These are phyloP conservation scores for Heteractis magnifica DNA, from an alignment of 92 coral and sea anemone species.

Conservation along the genomic window DNA sequence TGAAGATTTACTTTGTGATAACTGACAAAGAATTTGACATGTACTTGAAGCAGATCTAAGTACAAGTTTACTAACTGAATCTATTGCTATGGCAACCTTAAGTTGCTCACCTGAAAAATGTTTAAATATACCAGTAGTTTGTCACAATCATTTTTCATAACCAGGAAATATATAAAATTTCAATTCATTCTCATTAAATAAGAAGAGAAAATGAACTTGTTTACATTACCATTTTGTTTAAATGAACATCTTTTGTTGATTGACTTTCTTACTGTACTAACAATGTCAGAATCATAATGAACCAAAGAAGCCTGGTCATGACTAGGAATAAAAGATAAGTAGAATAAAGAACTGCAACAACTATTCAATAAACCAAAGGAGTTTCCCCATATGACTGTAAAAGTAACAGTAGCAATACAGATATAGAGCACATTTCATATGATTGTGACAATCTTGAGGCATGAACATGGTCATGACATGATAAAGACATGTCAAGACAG, in stretches of 20 bases:
- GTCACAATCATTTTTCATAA: background rate
- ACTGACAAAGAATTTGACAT: constrained; percentile 53
- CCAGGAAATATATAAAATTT: background rate
- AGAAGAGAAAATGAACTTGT: background rate
- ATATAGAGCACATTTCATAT: no score
- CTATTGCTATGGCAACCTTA: constrained; percentile 65
- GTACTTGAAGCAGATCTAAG: constrained; percentile 32
- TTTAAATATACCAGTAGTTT: background rate
- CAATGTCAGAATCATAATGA: constrained; percentile 31
- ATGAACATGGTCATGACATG: no score
- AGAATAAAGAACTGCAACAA: no score
- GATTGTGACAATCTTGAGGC: no score
- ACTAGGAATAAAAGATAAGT: background rate
- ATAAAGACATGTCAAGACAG: no score
- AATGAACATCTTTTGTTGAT: constrained; percentile 15
- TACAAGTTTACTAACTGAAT: constrained; percentile 63
- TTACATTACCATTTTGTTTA: constrained; percentile 18
- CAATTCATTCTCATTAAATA: background rate
- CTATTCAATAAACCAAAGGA: no score
- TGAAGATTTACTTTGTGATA: constrained; percentile 27
- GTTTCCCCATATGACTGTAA: no score
- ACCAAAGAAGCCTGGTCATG: constrained; percentile 4
- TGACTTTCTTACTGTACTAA: constrained; percentile 23
- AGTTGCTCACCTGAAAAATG: constrained; percentile 33
- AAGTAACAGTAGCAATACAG: no score